Percentiles rank a stretch among this genome's conserved stretches.
phyloP scores from a whole-genome alignment of 2,888 invertebrate genomes.

The Cenopis cana region DNA sequence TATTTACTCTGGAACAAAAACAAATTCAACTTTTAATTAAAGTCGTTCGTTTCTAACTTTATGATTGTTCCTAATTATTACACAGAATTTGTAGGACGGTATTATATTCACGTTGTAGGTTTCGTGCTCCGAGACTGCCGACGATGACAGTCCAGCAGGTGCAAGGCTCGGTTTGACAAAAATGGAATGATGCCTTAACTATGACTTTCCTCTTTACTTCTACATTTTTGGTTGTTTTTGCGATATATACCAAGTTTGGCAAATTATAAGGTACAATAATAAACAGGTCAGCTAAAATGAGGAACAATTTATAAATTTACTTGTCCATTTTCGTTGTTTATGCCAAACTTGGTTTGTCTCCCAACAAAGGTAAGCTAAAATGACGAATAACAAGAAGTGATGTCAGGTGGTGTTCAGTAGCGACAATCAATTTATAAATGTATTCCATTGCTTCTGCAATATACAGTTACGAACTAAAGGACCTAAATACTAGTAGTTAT shows the following conservation, averaged over 20 bases:
- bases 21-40: conserved; percentile 58
- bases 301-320: too few species aligned
- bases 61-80: conserved; percentile 55
- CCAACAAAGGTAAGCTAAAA: too few species aligned
- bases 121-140: not conserved
- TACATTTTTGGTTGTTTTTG: too few species aligned
- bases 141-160: not conserved
- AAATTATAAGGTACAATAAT: not conserved
- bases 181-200: not conserved
- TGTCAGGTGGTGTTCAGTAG: too few species aligned
- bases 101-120: conserved; percentile 35
- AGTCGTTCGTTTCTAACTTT: conserved; percentile 54
- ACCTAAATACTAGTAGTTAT: too few species aligned
- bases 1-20: conserved; percentile 56
- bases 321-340: too few species aligned
- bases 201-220: not conserved
- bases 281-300: too few species aligned
- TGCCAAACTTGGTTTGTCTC: too few species aligned
- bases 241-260: not conserved
- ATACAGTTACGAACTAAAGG: too few species aligned
- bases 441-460: not conserved
- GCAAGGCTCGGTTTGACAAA: not conserved
- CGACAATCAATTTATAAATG: too few species aligned
- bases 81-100: conserved; percentile 47
- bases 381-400: too few species aligned